phyloP scores from a whole-genome alignment of 2,797 vertebrate species.

The Rhinatrema bivittatum region DNA sequence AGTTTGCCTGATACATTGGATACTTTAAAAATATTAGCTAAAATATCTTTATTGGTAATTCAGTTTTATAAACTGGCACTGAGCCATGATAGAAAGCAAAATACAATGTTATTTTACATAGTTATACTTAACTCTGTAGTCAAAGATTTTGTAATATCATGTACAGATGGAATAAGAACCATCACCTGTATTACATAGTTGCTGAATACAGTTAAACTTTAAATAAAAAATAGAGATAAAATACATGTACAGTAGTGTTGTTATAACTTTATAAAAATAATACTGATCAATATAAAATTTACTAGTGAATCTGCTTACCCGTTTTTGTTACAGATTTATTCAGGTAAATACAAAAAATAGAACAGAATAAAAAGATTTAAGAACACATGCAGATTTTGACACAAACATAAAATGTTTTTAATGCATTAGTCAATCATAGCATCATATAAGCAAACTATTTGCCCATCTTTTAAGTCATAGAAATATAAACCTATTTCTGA shows the following conservation, averaged over 20 bases:
- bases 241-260: slow-evolving; percentile 23
- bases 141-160: slow-evolving; percentile 7
- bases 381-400: too few species aligned
- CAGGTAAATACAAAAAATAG: too few species aligned
- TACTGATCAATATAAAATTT: slow-evolving; percentile 16
- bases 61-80: slow-evolving; percentile 25
- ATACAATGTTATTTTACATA: slow-evolving; percentile 39
- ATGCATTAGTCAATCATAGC: too few species aligned
- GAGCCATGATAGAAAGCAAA: slow-evolving; percentile 26
- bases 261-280: slow-evolving; percentile 20
- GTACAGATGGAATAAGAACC: slow-evolving; percentile 9
- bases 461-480: too few species aligned
- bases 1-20: background rate
- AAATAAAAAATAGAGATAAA: slow-evolving; percentile 28
- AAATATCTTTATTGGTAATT: slow-evolving; percentile 47
- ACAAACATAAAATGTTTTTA: too few species aligned
- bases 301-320: slow-evolving; percentile 11
- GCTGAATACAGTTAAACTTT: slow-evolving; percentile 16
- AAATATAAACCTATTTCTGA: too few species aligned
- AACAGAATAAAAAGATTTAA: too few species aligned
- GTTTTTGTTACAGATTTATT: slow-evolving; percentile 25
- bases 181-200: slow-evolving; percentile 14
- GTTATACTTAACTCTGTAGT: slow-evolving; percentile 26
- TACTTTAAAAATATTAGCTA: slow-evolving; percentile 16
- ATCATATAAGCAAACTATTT: too few species aligned